Base-by-base conservation (phyloP, 2,113 vertebrate genomes). In the Daboia siamensis region DNA sequence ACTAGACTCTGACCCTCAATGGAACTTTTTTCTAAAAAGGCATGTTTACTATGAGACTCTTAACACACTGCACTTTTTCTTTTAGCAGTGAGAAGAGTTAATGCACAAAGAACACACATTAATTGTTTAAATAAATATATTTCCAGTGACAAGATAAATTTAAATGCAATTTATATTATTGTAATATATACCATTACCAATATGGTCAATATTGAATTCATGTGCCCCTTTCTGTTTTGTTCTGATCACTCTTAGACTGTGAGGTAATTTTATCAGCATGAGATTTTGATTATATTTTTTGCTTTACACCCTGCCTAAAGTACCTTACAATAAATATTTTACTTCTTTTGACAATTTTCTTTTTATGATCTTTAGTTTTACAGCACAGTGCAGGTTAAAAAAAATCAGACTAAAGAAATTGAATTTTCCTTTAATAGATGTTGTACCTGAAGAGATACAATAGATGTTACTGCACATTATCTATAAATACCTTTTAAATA, bases 321-420 rank as follows among this genome's bases (percentile, higher is more conserved):
- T 61, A 29, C 46, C 39, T 39, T 46, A 88, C 69, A 89, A 84
- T 69, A 85, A 85, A 92, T 89, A 44, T 89, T 92, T 92, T 90
- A 91, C 93, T 5, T 61, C 23, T 96, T 91, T 64, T 95, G 80
- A 94, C 95, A 92, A 3, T 95, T 95, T 93, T 90, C 90, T 93
- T 93, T 96, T 24, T 10, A 61, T 94, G 94, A 95, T 90, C 90
- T 97, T 97, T 96, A 91, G 93, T 87, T 93, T 92, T 95, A 89
- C 93, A 94, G 95, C 95, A 91, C 84, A 55, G 93, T 90, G 91
- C 86, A 89, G 64, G 0, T 90, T 88, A 92, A 86, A 95, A 94
- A n/a, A 93, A 94, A 94, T 85, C 80, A 90, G 91, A 96, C 29
- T 24, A 91, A 92, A 93, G 55, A 93, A 94, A 94, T 80, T 87